A percentile compares a stretch with the other conserved stretches of the same genome.
These are phyloP conservation scores for Paralichthys olivaceus DNA, from an alignment of 2,113 vertebrate species.

Conservation along the genomic window DNA sequence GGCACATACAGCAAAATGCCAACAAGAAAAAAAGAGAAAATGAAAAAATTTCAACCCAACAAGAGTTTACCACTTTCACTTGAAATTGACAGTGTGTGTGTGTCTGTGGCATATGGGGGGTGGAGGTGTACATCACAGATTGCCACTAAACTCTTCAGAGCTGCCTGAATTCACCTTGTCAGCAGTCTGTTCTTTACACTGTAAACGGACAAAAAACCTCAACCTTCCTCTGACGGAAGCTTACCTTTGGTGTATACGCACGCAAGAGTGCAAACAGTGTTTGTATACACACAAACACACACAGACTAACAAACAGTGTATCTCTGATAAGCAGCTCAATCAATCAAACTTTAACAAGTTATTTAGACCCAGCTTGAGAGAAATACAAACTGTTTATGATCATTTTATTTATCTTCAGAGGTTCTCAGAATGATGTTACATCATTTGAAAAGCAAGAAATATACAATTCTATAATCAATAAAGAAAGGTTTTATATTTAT, in stretches of 20 bases:
- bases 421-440: no score
- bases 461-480: no score
- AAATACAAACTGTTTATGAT: background rate
- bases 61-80: background rate
- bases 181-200: slow-evolving; percentile 72
- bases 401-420: background rate
- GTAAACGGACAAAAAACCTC: slow-evolving; percentile 74
- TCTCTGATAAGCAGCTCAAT: background rate
- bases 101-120: background rate
- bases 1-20: background rate
- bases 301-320: slow-evolving; percentile 1
- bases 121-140: background rate
- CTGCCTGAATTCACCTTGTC: slow-evolving; percentile 58
- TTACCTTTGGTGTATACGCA: slow-evolving; percentile 50
- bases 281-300: slow-evolving; percentile 33
- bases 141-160: slow-evolving; percentile 27
- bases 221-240: slow-evolving; percentile 77
- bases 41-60: background rate
- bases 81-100: background rate
- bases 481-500: no score
- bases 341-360: background rate
- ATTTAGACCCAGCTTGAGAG: background rate
- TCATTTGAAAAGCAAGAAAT: no score
- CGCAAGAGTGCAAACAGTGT: slow-evolving; percentile 50
- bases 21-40: background rate